phyloP scores from a whole-genome alignment of 2,113 vertebrate species.

The Sciurus niger region DNA sequence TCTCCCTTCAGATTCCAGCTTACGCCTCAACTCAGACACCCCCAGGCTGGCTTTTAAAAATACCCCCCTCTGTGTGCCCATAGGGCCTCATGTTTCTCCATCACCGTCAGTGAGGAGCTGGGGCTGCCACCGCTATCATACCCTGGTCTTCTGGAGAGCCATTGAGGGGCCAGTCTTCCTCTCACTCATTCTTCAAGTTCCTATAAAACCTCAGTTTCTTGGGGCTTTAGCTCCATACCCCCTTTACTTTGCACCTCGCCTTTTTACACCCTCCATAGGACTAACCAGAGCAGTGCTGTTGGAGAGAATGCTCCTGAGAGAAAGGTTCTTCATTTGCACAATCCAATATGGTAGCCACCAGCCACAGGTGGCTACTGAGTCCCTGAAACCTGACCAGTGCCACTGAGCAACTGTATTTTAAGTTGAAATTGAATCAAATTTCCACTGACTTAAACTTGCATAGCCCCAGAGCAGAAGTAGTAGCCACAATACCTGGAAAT shows the following conservation, averaged over 20 bases:
- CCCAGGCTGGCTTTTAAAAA: slow-evolving; percentile 33
- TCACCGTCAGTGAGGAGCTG: rapidly evolving
- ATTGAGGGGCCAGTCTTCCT: neutral
- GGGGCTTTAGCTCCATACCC: neutral
- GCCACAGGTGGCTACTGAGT: neutral
- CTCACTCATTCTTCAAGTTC: rapidly evolving
- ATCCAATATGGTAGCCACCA: neutral
- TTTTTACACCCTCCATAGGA: rapidly evolving
- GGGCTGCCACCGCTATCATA: neutral
- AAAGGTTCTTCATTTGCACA: no score
- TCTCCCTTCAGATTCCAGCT: neutral
- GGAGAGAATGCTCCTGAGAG: neutral
- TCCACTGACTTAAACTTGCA: neutral
- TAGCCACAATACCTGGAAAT: neutral
- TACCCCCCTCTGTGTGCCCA: neutral
- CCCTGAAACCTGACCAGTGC: neutral
- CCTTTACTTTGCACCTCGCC: neutral
- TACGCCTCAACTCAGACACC: neutral
- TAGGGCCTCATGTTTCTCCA: no score
- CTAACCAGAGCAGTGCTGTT: rapidly evolving
- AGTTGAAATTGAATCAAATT: neutral
- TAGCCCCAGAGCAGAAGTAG: no score
- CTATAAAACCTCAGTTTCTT: neutral
- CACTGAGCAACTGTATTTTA: neutral
- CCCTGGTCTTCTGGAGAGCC: neutral